Base-by-base conservation (phyloP, 2,888 invertebrate species). In the Apamea monoglypha region DNA sequence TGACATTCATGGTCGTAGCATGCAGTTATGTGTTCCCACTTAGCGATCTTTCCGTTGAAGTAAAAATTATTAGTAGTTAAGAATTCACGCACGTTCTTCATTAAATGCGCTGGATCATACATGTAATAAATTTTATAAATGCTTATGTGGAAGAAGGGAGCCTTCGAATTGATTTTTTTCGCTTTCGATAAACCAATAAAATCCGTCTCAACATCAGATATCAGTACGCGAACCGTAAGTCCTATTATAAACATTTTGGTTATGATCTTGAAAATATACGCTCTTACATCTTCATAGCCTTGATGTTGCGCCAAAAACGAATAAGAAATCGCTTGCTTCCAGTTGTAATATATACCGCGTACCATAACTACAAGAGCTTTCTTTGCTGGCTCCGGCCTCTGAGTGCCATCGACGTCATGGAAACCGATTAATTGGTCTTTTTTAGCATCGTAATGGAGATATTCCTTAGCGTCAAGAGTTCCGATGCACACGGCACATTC, bases 371-470 rank as follows among this genome's bases (percentile, higher is more conserved):
- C 67, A 14, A 91, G 59, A 6, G 74, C 86, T 7, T 29, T 76
- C 8, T 44, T 69, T 10, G 91, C 84, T 10, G 86, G 78, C 44
- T 85, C 70, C 12, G 76, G 40, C 7, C 16, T 76, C 73, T 87
- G 87, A 5, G 59, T 68, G 21, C 85, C 86, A 25, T 87, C 73
- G 0, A 88, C 80, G 50, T 90, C 86, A 63, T 89, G 85, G 4
- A 90, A 87, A 36, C 91, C 91, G 25, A 76, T 72, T 1, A 91
- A 73, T n/a, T 78, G 75, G 32, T 90, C 90, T 63, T 78, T 73
- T 8, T 74, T 71, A 12, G 73, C 73, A 69, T 91, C 82, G 56
- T 91, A 91, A 61, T 81, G 76, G 8, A 91, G 76, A 36, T 82
- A 64, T 21, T 81, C 79, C 61, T 78, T 87, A 2, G 87, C 32